Evolutionary conservation across 2,797 vertebrate species (phyloP).

Genomic region (Sphaeramia orbicularis): DNA sequence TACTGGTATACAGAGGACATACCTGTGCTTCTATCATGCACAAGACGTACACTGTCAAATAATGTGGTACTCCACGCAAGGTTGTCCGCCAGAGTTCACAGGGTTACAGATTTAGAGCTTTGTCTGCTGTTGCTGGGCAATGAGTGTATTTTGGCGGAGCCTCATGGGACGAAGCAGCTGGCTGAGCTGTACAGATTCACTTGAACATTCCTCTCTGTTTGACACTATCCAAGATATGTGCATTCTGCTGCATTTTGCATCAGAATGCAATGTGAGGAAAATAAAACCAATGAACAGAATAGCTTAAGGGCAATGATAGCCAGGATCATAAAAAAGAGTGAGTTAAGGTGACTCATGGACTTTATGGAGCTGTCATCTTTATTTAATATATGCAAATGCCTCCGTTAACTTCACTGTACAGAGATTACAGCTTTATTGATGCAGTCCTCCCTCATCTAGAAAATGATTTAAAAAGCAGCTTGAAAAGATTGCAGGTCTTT

Average conservation of each 20-base stretch:
- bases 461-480: constrained; percentile 33
- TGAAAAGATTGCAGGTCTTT: constrained; percentile 33
- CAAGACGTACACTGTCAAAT: background rate
- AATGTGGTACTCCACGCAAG: background rate
- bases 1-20: too few relatives aligned
- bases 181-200: background rate
- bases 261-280: background rate
- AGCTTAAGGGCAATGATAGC: background rate
- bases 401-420: background rate
- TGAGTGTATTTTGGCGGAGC: constrained; percentile 30
- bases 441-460: constrained; percentile 25
- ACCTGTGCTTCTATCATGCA: background rate
- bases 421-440: constrained; percentile 11
- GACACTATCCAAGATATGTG: background rate
- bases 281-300: background rate
- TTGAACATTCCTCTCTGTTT: constrained; percentile 53
- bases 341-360: constrained; percentile 4
- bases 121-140: constrained; percentile 15
- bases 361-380: constrained; percentile 13
- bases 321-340: background rate
- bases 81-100: background rate
- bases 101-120: background rate
- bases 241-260: constrained; percentile 7
- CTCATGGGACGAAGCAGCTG: constrained; percentile 38
- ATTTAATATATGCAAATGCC: constrained; percentile 7